These are phyloP conservation scores for Athalia cordata DNA, from an alignment of 2,888 invertebrate genomes.

Conservation along the genomic window DNA sequence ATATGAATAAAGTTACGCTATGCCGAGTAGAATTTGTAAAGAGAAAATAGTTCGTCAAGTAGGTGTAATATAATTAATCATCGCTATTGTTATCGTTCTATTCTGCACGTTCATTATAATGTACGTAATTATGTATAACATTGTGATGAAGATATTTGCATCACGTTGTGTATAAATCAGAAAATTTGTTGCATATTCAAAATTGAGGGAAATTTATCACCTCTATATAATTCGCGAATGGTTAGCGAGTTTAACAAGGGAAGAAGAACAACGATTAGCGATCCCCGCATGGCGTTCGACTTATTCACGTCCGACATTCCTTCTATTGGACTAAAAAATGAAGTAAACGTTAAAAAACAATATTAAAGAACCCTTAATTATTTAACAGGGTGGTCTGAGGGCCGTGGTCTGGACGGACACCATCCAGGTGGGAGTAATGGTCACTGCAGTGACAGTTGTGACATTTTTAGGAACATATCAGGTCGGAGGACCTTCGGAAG, in stretches of 20 bases:
- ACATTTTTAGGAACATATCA: slow-evolving; percentile 66
- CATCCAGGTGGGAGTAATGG: slow-evolving; percentile 69
- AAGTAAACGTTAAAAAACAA: neutral
- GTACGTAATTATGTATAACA: neutral
- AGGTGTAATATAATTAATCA: no score
- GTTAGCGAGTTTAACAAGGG: neutral
- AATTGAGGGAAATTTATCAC: slow-evolving; percentile 16
- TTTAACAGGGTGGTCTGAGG: slow-evolving; percentile 69
- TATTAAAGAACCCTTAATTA: slow-evolving; percentile 26
- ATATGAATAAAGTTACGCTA: no score
- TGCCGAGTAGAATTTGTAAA: no score
- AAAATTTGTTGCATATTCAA: neutral
- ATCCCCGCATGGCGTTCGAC: neutral
- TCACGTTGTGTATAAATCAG: neutral
- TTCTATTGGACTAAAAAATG: neutral
- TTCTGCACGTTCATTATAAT: no score
- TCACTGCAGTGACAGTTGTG: slow-evolving; percentile 65
- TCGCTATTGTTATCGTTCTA: no score
- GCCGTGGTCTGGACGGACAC: slow-evolving; percentile 73
- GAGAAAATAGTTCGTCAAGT: no score
- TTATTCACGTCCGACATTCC: neutral
- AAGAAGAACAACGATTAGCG: slow-evolving; percentile 10
- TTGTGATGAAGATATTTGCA: neutral
- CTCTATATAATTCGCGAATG: neutral
- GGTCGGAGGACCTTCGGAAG: slow-evolving; percentile 64